Evolutionary conservation across 1,140 invertebrate genomes (phyloP), one percentile per base, ranked within the genome.

Genomic region (Zaprionus davidi): DNA sequence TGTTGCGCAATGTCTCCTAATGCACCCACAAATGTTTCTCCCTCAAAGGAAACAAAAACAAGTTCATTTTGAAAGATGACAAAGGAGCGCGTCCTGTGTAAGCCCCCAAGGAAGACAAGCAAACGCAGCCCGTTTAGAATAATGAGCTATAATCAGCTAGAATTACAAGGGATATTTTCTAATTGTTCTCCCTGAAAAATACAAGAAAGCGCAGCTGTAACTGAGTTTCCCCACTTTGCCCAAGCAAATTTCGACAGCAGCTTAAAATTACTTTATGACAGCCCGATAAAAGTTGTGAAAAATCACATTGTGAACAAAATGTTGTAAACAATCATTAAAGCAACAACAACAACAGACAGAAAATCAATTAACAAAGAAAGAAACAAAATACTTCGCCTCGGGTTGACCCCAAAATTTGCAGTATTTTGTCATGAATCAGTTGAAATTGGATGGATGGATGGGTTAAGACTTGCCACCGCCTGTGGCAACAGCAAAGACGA

Each of bases 391-490:
- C 17, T 46, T 46, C 4, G 46, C 20, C 46, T 24, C 46, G 46
- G 20, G 46, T 20, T 24, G 20, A 51, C 46, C 46, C 20, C 17
- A 51, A 51, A 56, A 56, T 28, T 31, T 31, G 53, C 26, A 31
- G 6, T 15, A 56, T 56, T 56, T 56, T 56, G 24, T 56, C 53
- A 56, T 56, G 53, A 56, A 56, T 56, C 53, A 56, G 22, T 56
- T 28, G 53, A 28, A 56, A 56, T 56, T 56, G 53, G 53, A 2
- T 56, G 53, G 51, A 22, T 55, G 51, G 53, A 28, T 56, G 53
- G 53, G 53, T 56, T 56, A 56, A 56, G 53, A 56, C 24, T 28
- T 56, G 26, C 26, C 53, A 28, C 49, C 22, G 49, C 11, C 49
- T 53, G 26, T 12, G 11, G 56, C 56, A 28, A 57, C 11, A 41